Conservation (phyloP, 2,888 invertebrate species). For the Philaethria dido region DNA sequence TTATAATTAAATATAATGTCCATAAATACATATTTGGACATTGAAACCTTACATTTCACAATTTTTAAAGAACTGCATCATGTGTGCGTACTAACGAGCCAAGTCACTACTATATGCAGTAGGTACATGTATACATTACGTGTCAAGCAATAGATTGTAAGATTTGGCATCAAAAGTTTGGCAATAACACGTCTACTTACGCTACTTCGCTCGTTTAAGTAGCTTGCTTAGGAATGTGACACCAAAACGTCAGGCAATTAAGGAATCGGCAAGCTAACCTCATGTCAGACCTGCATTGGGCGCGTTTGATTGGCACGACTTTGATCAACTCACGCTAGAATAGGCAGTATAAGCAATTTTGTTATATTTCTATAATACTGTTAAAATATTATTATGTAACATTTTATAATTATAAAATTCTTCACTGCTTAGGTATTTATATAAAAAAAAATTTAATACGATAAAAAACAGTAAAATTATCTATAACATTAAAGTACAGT, state of each 20-base stretch:
- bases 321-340: slow-evolving; percentile 47
- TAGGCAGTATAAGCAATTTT: slow-evolving; percentile 29
- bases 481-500: too few relatives aligned
- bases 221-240: slow-evolving; percentile 75
- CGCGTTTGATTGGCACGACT: slow-evolving; percentile 74
- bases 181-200: slow-evolving; percentile 37
- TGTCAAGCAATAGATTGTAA: slow-evolving; percentile 19
- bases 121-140: background rate
- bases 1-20: too few relatives aligned
- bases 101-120: background rate
- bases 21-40: too few relatives aligned
- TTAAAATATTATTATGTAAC: too few relatives aligned
- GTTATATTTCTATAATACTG: background rate
- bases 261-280: slow-evolving; percentile 84
- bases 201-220: slow-evolving; percentile 57
- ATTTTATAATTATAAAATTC: too few relatives aligned
- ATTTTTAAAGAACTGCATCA: slow-evolving; percentile 5
- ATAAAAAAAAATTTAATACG: too few relatives aligned
- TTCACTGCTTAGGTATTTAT: too few relatives aligned
- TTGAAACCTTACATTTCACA: slow-evolving; percentile 7
- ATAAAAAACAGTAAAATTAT: too few relatives aligned
- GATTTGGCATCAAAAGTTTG: slow-evolving; percentile 35
- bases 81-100: slow-evolving; percentile 2
- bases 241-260: slow-evolving; percentile 84
- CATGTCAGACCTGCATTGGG: slow-evolving; percentile 76